These are phyloP conservation scores for Etheostoma perlongum DNA, from an alignment of 2,797 vertebrate genomes.

Conservation along the genomic window DNA sequence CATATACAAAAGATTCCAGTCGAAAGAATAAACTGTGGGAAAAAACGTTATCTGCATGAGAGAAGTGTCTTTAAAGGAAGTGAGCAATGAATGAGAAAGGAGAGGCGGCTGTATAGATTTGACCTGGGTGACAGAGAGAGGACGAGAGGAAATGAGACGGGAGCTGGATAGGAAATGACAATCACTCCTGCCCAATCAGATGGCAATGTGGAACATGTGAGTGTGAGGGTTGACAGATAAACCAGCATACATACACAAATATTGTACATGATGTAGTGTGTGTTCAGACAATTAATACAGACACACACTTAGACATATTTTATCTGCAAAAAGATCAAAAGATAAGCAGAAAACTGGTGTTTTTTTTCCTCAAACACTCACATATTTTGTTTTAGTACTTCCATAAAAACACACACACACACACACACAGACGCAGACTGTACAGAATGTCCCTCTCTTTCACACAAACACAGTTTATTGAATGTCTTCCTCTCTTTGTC, in stretches of 20 bases:
- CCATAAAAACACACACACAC: slow-evolving; percentile 21
- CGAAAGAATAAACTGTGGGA: neutral
- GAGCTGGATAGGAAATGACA: slow-evolving; percentile 76
- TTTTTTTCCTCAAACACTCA: neutral
- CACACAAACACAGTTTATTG: slow-evolving; percentile 72
- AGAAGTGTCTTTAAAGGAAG: slow-evolving; percentile 54
- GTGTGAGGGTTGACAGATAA: slow-evolving; percentile 32
- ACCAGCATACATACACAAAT: neutral
- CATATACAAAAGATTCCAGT: too few relatives aligned
- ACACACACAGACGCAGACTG: slow-evolving; percentile 24
- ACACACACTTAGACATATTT: neutral
- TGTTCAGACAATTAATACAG: neutral
- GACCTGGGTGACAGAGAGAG: slow-evolving; percentile 65
- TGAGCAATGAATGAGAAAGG: slow-evolving; percentile 48
- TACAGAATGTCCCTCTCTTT: slow-evolving; percentile 66
- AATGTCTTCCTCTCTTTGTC: slow-evolving; percentile 84
- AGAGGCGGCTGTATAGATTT: slow-evolving; percentile 58
- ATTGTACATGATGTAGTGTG: neutral
- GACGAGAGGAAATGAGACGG: slow-evolving; percentile 74
- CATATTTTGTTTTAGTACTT: neutral
- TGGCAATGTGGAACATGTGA: slow-evolving; percentile 60
- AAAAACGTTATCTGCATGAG: slow-evolving; percentile 50
- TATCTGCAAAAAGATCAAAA: neutral
- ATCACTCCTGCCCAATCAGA: slow-evolving; percentile 68
- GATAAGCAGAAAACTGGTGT: neutral